Conservation (phyloP, 2,888 invertebrate species). For the Dryomyza anilis region DNA sequence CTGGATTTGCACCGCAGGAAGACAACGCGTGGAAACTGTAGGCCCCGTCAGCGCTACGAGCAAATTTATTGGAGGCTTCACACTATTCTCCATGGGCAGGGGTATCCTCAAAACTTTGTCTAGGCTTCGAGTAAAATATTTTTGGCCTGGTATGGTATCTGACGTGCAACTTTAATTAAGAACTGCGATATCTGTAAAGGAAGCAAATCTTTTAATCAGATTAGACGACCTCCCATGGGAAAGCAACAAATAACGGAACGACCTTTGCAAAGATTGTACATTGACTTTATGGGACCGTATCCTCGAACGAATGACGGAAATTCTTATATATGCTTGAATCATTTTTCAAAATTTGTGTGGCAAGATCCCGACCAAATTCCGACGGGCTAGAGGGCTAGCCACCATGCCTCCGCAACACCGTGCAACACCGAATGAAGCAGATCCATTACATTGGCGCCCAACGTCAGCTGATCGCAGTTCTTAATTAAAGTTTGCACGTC, state of each 20-base stretch:
- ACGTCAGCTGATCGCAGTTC: no score
- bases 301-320: neutral
- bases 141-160: no score
- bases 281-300: constrained; percentile 9
- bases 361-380: no score
- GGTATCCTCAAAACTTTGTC: neutral
- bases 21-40: constrained; percentile 27
- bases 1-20: neutral
- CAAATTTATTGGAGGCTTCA: no score
- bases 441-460: no score
- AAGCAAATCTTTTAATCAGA: constrained; percentile 3
- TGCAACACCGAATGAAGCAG: no score
- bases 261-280: constrained; percentile 1
- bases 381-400: no score
- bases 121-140: no score
- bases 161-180: no score
- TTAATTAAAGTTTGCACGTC: no score
- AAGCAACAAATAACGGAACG: neutral
- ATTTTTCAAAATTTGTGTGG: constrained; percentile 21
- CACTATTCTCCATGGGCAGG: neutral
- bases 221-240: constrained; percentile 5
- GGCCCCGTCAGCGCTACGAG: neutral
- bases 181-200: neutral
- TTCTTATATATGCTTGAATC: constrained; percentile 12
- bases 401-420: no score